phyloP scores from a whole-genome alignment of 2,888 invertebrate species.

The Electrophaes corylata region DNA sequence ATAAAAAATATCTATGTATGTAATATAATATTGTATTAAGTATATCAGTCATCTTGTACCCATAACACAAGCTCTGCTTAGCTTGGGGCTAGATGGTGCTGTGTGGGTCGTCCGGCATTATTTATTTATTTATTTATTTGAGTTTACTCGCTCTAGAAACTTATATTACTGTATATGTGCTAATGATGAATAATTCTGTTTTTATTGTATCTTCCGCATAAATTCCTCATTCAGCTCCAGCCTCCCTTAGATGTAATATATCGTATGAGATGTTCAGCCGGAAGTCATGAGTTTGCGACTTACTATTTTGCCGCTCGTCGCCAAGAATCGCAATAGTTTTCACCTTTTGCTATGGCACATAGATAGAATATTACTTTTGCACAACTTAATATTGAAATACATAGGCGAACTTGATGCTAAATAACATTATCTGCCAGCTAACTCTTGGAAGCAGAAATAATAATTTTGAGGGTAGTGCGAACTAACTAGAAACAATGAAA shows the following conservation, averaged over 20 bases:
- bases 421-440: too few relatives aligned
- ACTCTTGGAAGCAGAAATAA: too few relatives aligned
- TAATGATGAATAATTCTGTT: slow-evolving; percentile 35
- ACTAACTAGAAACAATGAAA: too few relatives aligned
- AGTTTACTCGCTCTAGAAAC: background rate
- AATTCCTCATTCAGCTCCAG: slow-evolving; percentile 25
- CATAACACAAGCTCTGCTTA: too few relatives aligned
- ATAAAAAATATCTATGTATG: too few relatives aligned
- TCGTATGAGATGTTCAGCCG: slow-evolving; percentile 21
- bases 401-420: too few relatives aligned
- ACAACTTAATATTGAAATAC: too few relatives aligned
- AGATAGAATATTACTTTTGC: background rate
- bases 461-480: too few relatives aligned
- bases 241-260: slow-evolving; percentile 19
- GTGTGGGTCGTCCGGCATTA: too few relatives aligned
- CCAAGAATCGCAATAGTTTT: slow-evolving; percentile 14
- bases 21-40: too few relatives aligned
- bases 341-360: slow-evolving; percentile 2
- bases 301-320: slow-evolving; percentile 21
- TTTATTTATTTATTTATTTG: background rate
- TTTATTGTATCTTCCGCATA: slow-evolving; percentile 31
- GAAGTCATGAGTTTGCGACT: slow-evolving; percentile 29
- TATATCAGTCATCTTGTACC: too few relatives aligned
- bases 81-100: too few relatives aligned
- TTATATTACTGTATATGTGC: slow-evolving; percentile 17